Conservation (phyloP, 2,797 vertebrate genomes). For the Acanthis flammea region DNA sequence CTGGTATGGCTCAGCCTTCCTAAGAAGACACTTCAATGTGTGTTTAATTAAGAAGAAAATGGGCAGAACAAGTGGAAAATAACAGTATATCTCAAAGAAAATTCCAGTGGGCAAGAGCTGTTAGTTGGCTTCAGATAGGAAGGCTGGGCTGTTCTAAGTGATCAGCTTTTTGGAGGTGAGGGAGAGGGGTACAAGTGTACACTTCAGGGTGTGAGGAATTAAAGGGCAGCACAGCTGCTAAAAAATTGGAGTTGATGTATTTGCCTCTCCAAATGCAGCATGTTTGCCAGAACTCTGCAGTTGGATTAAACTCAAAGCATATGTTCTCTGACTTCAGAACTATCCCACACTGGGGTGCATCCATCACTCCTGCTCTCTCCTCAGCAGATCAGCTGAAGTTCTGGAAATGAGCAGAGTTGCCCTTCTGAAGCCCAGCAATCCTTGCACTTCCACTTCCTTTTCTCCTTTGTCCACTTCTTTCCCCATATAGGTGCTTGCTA, state of each 20-base stretch:
- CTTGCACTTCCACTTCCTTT: neutral
- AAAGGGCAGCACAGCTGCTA: slow-evolving; percentile 26
- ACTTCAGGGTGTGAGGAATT: slow-evolving; percentile 1
- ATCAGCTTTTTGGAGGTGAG: neutral
- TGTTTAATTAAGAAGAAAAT: slow-evolving; percentile 17
- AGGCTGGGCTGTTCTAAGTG: neutral
- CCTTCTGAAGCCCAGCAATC: neutral
- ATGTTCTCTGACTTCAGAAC: slow-evolving; percentile 6
- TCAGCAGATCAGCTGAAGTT: neutral
- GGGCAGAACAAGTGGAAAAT: slow-evolving; percentile 53
- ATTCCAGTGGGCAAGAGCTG: slow-evolving; percentile 17
- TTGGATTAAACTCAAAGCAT: slow-evolving; percentile 42
- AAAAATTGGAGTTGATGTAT: slow-evolving; percentile 38
- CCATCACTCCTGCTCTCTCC: neutral
- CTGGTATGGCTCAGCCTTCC: neutral
- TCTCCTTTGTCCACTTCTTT: neutral
- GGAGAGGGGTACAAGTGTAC: neutral
- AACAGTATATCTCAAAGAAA: neutral
- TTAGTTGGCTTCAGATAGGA: neutral
- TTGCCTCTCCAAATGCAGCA: slow-evolving; percentile 2
- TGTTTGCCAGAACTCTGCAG: slow-evolving; percentile 29
- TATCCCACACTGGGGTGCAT: neutral
- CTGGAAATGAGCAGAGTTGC: neutral
- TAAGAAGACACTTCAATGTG: slow-evolving; percentile 28
- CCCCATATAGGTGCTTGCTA: neutral